Percentiles rank a stretch among this genome's conserved stretches.
phyloP scores from a whole-genome alignment of 1,140 invertebrate species.

The Drosophila melanogaster region Release_6_plus_ISO1_MT NT_033777.3:18951501-18952000 shows the following conservation, averaged over 20 bases:
- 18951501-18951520: slow-evolving; percentile 22
- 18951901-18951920: neutral
- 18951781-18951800: too few relatives aligned
- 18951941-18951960: too few relatives aligned
- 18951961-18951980: too few relatives aligned
- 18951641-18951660: slow-evolving; percentile 41
- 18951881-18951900: neutral
- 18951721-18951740: neutral
- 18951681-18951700: neutral
- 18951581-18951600: slow-evolving; percentile 14
- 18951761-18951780: too few relatives aligned
- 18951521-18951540: slow-evolving; percentile 16
- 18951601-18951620: slow-evolving; percentile 27
- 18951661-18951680: neutral
- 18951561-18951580: slow-evolving; percentile 46
- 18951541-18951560: slow-evolving; percentile 23
- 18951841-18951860: too few relatives aligned
- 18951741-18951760: too few relatives aligned
- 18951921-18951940: too few relatives aligned
- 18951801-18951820: too few relatives aligned
- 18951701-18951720: neutral
- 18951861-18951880: neutral
- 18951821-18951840: too few relatives aligned
- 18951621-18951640: slow-evolving; percentile 47
- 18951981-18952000: neutral